Base-by-base conservation (phyloP, 2,888 invertebrate species). In the Acleris emargana region DNA sequence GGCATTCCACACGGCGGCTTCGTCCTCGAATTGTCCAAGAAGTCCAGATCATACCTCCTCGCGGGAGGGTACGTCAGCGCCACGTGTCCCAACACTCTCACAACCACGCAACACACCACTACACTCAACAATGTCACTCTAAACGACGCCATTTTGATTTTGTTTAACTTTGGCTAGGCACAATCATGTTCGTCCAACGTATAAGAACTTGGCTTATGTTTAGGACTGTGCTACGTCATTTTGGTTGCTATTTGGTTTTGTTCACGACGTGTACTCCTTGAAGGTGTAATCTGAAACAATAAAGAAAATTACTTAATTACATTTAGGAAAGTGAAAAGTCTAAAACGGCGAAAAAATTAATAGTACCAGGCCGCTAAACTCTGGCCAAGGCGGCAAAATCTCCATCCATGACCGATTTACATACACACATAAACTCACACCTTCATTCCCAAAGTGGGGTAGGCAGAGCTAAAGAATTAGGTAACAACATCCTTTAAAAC, bases 1-100 rank as follows among this genome's bases (percentile, higher is more conserved):
- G 98, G 97, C 97, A 98, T 98, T 71, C 99, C 99, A 86, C 99
- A 99, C 68, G 98, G 98, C 69, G 96, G 95, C 78, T 96, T 96
- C 38, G 98, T 98, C 79, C 98, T 94, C 53, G 96, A 95, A 83
- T 96, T 98, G 84, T 98, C 98, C 90, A 98, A 93, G 90, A 98
- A 99, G 88, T 99, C 99, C 87, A 98, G 93, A 79, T 97, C 97
- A 81, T 96, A 97, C 80, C 95, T 95, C 78, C 98, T 94, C 0
- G 98, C 98, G 1, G 97, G 97, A 62, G 98, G 98, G 87, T 95
- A 98, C 13, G 97, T 98, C 61, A 99, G 93, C 11, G 97, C 96
- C 47, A 99, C 97, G 86, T 99, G 98, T 57, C 91, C 93, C 57
- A 76, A 76, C 70, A 85, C 89, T 69, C 73, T 64, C 61, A 73